phyloP scores from a whole-genome alignment of 2,888 invertebrate genomes.

The Archips crataeganus region DNA sequence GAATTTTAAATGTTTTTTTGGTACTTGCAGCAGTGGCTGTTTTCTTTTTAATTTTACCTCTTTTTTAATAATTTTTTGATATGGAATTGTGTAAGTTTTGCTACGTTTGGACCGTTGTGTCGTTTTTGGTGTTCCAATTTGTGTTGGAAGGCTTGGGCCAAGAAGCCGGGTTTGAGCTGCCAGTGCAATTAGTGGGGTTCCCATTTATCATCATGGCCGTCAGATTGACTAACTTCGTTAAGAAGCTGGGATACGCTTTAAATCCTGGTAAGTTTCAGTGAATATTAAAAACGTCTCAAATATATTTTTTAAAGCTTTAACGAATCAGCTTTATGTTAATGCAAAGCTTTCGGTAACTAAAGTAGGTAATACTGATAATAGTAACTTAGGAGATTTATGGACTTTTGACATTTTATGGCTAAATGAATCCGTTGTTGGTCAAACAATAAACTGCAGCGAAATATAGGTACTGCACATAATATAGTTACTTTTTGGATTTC shows the following conservation, averaged over 20 bases:
- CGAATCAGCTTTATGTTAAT: background rate
- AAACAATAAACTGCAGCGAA: no score
- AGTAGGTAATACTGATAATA: no score
- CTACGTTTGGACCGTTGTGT: conserved; percentile 67
- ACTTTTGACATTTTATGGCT: no score
- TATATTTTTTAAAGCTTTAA: background rate
- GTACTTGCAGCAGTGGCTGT: background rate
- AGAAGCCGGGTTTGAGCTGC: conserved; percentile 83
- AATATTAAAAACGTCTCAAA: conserved; percentile 40
- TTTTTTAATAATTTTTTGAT: conserved; percentile 40
- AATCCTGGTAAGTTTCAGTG: conserved; percentile 89
- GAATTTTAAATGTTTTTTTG: conserved; percentile 14
- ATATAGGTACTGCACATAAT: no score
- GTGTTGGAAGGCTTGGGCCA: conserved; percentile 66
- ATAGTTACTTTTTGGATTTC: no score
- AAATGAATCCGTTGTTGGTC: no score
- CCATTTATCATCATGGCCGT: conserved; percentile 94
- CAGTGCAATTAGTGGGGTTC: conserved; percentile 93
- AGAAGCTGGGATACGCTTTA: conserved; percentile 92
- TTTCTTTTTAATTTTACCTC: conserved; percentile 1
- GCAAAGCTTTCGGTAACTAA: no score
- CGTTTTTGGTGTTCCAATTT: conserved; percentile 69
- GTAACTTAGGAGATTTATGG: no score
- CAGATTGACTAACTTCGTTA: conserved; percentile 92
- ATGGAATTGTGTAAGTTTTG: conserved; percentile 74